A percentile compares a stretch with the other conserved stretches of the same genome.
Conservation (phyloP, 1,140 invertebrate genomes). For the Helicoverpa zea region DNA sequence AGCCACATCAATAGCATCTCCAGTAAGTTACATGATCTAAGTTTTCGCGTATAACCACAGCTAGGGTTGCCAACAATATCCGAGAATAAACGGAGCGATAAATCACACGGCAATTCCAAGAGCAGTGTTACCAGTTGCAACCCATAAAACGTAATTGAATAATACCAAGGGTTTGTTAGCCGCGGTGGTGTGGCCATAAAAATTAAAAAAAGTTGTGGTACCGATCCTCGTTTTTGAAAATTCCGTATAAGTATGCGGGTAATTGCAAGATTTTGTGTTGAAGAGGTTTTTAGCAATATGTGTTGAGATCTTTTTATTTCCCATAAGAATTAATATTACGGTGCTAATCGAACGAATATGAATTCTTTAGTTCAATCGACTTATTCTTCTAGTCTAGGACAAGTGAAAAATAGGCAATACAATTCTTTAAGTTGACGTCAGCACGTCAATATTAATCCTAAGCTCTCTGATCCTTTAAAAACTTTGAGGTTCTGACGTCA, state of each 20-base stretch:
- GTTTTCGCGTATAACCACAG: slow-evolving; percentile 33
- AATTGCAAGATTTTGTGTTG: background rate
- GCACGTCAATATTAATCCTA: too few species aligned
- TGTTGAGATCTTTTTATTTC: too few species aligned
- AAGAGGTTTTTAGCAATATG: background rate
- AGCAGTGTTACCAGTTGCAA: slow-evolving; percentile 71
- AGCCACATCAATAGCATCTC: too few species aligned
- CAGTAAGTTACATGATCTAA: too few species aligned
- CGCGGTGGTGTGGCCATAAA: slow-evolving; percentile 64
- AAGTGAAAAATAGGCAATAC: too few species aligned
- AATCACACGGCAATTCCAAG: slow-evolving; percentile 76
- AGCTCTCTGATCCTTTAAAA: too few species aligned
- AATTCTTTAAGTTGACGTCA: too few species aligned
- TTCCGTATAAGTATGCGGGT: slow-evolving; percentile 24
- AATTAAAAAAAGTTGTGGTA: slow-evolving; percentile 57
- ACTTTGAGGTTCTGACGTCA: too few species aligned
- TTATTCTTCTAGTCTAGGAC: too few species aligned
- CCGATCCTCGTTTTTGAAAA: slow-evolving; percentile 27
- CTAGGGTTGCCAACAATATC: slow-evolving; percentile 68
- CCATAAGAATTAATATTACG: too few species aligned
- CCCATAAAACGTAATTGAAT: slow-evolving; percentile 81
- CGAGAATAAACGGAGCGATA: slow-evolving; percentile 77
- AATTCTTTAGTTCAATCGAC: too few species aligned
- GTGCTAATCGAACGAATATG: background rate
- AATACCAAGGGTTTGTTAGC: slow-evolving; percentile 61